Evolutionary conservation across 2,113 vertebrate genomes (phyloP).

Genomic region (Coptodon bakossiorum): DNA sequence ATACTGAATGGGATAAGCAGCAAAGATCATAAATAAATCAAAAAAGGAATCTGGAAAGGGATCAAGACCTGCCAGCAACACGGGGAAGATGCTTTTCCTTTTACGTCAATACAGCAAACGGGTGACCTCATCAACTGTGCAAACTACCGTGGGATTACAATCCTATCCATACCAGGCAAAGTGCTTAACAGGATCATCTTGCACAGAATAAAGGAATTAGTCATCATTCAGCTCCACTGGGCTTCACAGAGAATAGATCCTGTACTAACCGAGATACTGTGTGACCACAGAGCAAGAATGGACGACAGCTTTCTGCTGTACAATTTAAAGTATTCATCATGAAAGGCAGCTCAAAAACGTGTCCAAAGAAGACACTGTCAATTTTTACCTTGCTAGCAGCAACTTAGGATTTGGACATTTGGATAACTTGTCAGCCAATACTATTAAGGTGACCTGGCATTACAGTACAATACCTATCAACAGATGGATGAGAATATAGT

Average conservation of each 20-base stretch:
- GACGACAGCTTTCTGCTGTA: not conserved
- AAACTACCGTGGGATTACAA: not conserved
- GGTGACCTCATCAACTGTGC: not conserved
- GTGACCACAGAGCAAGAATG: not conserved
- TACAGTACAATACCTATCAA: not conserved
- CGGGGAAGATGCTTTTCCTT: not conserved
- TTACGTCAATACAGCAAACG: not conserved
- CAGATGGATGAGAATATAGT: not conserved
- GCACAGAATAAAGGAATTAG: conserved; percentile 9
- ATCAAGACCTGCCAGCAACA: not conserved
- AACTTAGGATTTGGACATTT: not conserved
- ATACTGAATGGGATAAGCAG: not conserved
- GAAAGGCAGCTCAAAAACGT: not conserved
- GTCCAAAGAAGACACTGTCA: not conserved
- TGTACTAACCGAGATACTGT: not conserved
- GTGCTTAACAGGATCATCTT: conserved; percentile 21
- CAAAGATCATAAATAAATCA: not conserved
- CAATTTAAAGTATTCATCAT: not conserved
- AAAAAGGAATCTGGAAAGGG: not conserved
- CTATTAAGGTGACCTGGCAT: not conserved
- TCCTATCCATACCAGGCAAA: not conserved
- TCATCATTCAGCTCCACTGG: not conserved
- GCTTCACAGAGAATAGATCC: not conserved
- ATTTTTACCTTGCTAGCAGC: not conserved
- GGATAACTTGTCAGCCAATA: not conserved